Percentiles rank a stretch among this genome's conserved stretches.
phyloP scores from a whole-genome alignment of 2,888 invertebrate species.

The Acanthosoma haemorrhoidale region DNA sequence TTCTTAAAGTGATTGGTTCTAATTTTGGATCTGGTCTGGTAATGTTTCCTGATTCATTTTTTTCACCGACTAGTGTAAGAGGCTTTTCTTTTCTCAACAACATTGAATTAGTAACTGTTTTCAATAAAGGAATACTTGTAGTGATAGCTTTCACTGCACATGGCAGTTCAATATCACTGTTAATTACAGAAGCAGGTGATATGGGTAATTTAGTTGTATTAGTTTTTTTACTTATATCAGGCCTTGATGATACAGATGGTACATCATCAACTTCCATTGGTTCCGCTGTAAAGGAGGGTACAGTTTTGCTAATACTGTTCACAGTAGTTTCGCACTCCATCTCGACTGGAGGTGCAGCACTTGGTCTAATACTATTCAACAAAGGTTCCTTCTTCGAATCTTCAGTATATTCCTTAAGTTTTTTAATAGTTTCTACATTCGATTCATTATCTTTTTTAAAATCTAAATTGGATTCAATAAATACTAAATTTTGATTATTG shows the following conservation, averaged over 20 bases:
- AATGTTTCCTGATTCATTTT: background rate
- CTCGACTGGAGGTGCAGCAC: background rate
- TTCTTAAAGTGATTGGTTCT: constrained; percentile 36
- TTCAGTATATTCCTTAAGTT: background rate
- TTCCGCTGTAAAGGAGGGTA: background rate
- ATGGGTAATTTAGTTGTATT: background rate
- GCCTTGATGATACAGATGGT: background rate
- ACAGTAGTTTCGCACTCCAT: constrained; percentile 8
- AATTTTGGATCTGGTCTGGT: background rate
- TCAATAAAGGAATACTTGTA: constrained; percentile 13
- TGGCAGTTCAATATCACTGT: background rate
- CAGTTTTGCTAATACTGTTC: constrained; percentile 5
- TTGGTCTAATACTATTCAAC: constrained; percentile 1
- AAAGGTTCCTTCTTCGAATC: background rate
- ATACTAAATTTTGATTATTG: constrained; percentile 26
- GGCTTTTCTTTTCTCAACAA: background rate
- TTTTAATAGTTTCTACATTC: background rate
- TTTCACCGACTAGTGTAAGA: background rate
- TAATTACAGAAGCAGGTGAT: background rate
- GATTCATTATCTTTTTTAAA: background rate
- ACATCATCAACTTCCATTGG: constrained; percentile 16
- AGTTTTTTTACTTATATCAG: background rate
- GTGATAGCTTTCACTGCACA: background rate
- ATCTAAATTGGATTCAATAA: background rate
- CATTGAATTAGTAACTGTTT: constrained; percentile 3